These are phyloP conservation scores for Aphodius sticticus DNA, from an alignment of 2,888 invertebrate species.

Conservation along the genomic window DNA sequence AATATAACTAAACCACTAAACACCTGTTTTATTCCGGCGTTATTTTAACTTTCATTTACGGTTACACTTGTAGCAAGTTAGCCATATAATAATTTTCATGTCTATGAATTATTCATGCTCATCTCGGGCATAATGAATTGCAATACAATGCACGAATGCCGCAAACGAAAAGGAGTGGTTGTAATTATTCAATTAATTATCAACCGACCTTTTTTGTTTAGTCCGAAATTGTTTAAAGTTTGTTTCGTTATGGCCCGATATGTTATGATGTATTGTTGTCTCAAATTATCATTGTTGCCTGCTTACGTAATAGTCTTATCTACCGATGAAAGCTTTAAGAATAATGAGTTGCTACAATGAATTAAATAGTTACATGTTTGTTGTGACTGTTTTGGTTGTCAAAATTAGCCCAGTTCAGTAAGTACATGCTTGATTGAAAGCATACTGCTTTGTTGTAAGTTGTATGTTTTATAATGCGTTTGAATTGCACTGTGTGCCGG, in stretches of 20 bases:
- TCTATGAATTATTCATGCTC: background rate
- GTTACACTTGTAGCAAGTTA: background rate
- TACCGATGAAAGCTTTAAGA: background rate
- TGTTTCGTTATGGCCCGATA: background rate
- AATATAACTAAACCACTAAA: too few relatives aligned
- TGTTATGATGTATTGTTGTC: background rate
- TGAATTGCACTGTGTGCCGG: too few relatives aligned
- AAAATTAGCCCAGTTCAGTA: too few relatives aligned
- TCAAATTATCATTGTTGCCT: background rate
- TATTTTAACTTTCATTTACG: background rate
- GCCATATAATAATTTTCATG: background rate
- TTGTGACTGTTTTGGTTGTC: too few relatives aligned
- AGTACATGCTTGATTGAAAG: too few relatives aligned
- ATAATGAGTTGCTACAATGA: too few relatives aligned
- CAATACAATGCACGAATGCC: background rate
- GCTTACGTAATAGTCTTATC: background rate
- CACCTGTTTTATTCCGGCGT: background rate
- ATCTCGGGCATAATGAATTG: background rate
- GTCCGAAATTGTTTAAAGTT: background rate
- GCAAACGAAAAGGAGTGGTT: background rate
- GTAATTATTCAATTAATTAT: conserved; percentile 4
- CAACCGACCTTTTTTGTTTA: background rate
- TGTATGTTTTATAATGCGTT: too few relatives aligned
- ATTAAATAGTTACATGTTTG: too few relatives aligned
- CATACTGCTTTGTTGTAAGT: too few relatives aligned